Conservation (phyloP, 2,888 invertebrate genomes). For the Nesidiocoris tenuis region DNA sequence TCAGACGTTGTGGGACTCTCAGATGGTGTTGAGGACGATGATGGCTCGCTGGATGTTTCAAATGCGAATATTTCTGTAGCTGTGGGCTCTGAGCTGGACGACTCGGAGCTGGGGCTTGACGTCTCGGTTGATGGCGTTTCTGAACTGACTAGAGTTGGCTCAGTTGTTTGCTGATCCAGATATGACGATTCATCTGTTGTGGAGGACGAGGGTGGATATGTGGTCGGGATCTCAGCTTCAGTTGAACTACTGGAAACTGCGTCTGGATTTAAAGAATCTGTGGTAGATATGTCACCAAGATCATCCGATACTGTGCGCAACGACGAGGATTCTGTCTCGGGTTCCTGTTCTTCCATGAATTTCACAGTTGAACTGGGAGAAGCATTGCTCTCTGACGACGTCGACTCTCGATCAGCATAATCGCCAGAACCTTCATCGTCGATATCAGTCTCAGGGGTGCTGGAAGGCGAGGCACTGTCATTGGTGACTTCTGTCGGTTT, state of each 20-base stretch:
- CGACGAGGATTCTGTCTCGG: slow-evolving; percentile 23
- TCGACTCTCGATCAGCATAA: neutral
- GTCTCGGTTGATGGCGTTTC: neutral
- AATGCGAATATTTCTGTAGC: neutral
- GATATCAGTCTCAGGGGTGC: slow-evolving; percentile 9
- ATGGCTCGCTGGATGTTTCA: slow-evolving; percentile 3
- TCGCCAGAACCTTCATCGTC: slow-evolving; percentile 25
- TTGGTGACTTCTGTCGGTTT: neutral
- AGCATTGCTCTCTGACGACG: neutral
- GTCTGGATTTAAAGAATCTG: neutral
- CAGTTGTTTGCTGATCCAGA: neutral
- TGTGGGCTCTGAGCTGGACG: neutral
- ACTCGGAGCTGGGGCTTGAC: neutral
- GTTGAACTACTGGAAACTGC: neutral
- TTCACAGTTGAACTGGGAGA: slow-evolving; percentile 3
- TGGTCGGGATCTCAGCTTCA: neutral
- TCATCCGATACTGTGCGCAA: slow-evolving; percentile 28
- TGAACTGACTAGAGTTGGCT: neutral
- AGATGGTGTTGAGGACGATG: neutral
- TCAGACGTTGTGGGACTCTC: neutral
- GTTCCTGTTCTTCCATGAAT: slow-evolving; percentile 38
- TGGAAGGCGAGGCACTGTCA: neutral
- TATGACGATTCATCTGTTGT: neutral
- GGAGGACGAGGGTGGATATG: no score
- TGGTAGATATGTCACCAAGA: slow-evolving; percentile 5